These are phyloP conservation scores for Cybosia mesomella DNA, from an alignment of 2,888 invertebrate genomes.

Conservation along the genomic window DNA sequence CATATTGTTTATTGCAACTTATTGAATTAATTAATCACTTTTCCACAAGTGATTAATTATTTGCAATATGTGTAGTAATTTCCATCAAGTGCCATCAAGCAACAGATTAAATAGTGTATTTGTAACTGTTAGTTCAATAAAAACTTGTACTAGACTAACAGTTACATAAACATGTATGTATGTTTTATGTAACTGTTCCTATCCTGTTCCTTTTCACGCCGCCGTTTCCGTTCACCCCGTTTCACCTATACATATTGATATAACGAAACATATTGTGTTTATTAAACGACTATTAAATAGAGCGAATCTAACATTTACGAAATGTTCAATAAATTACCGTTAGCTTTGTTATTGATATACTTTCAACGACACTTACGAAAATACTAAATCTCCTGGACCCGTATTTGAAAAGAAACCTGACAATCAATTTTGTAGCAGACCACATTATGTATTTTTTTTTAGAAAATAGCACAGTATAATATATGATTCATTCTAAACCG, in stretches of 20 bases:
- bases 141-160: too few relatives aligned
- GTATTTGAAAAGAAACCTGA: not conserved
- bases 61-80: too few relatives aligned
- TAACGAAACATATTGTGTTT: conserved; percentile 14
- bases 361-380: conserved; percentile 6
- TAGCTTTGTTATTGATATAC: conserved; percentile 3
- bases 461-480: not conserved
- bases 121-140: too few relatives aligned
- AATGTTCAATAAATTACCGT: conserved; percentile 17
- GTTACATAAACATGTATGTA: too few relatives aligned
- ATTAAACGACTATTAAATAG: conserved; percentile 26
- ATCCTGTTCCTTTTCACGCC: too few relatives aligned
- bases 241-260: conserved; percentile 1
- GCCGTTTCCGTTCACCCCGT: not conserved
- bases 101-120: too few relatives aligned
- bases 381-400: conserved; percentile 12
- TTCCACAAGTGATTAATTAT: too few relatives aligned
- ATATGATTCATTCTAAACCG: not conserved
- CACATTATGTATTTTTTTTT: not conserved
- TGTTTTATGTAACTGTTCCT: too few relatives aligned
- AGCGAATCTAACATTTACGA: conserved; percentile 27
- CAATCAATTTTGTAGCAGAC: not conserved
- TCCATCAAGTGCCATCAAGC: too few relatives aligned
- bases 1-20: too few relatives aligned
- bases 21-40: too few relatives aligned